Base-by-base conservation (phyloP, 2,797 vertebrate genomes). In the Melanotaenia nigrans region DNA sequence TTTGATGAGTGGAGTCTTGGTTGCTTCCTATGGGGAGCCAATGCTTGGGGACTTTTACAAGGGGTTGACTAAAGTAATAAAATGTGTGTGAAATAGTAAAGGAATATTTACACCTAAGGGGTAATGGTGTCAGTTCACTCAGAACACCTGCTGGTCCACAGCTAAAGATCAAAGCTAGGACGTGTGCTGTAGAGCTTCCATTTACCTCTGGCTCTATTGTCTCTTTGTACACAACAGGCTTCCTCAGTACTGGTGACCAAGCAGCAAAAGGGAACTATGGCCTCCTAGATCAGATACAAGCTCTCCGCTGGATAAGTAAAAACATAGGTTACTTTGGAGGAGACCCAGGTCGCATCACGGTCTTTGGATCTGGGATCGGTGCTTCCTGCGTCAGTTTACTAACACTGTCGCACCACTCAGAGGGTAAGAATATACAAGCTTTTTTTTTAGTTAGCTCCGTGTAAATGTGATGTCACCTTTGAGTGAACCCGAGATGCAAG, bases 251-350 rank as follows among this genome's bases (percentile, higher is more conserved):
- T 22, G 98, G 98, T n/a, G 98, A 99, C 93, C 97, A 99, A 93
- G 98, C 98, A 56, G 97, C 98, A 67, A 99, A 99, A 92, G 98
- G 98, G 85, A 99, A 99, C 91, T 99, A 99, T 64, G 98, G 97
- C 71, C 96, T 99, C 69, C 94, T 99, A 87, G 98, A 99, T 92
- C 96, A 99, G 89, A 99, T 99, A 79, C 97, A 99, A 92, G 98
- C 97, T 70, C 95, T 99, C 75, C 95, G 97, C 77, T 99, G 98
- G 94, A 95, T 95, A 84, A 95, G 91, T 82, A 95, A 94, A 91
- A 95, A 95, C 83, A 94, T 95, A 0, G 93, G 93, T 49, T 94
- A 93, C 84, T 95, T 95, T 53, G 94, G 94, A 75, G 94, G 94
- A 69, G 94, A 95, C 89, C 93, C 93, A 0, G 91, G 93, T 42